Percentiles rank a stretch among this genome's conserved stretches.
These are phyloP conservation scores for Bombycilla garrulus DNA, from an alignment of 2,113 vertebrate species.

Conservation along the genomic window DNA sequence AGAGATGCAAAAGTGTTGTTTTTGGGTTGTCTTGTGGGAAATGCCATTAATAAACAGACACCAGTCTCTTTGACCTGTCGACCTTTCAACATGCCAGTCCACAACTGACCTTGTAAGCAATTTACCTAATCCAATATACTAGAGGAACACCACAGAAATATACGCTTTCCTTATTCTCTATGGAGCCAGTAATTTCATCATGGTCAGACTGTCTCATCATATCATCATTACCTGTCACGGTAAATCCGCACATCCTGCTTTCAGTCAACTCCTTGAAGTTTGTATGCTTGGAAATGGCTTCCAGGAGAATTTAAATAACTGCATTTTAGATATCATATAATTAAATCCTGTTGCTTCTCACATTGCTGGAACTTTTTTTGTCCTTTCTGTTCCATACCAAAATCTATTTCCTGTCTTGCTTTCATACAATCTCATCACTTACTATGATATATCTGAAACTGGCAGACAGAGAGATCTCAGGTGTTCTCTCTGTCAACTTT, in stretches of 20 bases:
- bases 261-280: neutral
- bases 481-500: neutral
- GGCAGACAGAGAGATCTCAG: neutral
- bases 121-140: neutral
- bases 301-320: neutral
- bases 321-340: neutral
- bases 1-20: neutral
- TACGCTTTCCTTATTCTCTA: neutral
- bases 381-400: neutral
- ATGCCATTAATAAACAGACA: neutral
- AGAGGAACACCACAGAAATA: neutral
- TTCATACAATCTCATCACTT: neutral
- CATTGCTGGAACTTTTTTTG: neutral
- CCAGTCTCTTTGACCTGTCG: accelerated
- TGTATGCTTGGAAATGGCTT: neutral
- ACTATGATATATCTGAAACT: neutral
- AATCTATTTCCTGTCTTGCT: neutral
- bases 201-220: neutral
- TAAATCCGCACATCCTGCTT: neutral
- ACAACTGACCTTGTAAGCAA: neutral
- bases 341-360: neutral
- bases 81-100: neutral
- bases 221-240: neutral
- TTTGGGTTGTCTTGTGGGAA: neutral
- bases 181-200: neutral